These are phyloP conservation scores for Lemur catta DNA, from an alignment of 2,797 vertebrate species.

Conservation along the genomic window DNA sequence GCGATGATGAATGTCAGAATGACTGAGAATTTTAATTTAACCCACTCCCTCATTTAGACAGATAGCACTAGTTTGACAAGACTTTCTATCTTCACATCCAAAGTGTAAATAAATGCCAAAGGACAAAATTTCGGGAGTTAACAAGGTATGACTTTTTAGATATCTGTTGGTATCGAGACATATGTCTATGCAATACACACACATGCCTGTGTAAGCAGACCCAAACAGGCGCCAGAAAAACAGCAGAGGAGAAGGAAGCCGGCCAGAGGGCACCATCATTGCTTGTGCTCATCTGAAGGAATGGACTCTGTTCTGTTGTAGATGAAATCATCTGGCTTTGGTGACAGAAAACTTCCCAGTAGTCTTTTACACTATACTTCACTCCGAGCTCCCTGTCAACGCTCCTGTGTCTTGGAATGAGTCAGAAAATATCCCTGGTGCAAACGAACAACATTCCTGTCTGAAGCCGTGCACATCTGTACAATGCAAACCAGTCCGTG, in stretches of 20 bases:
- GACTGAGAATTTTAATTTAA: neutral
- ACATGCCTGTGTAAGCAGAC: neutral
- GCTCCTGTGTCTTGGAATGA: slow-evolving; percentile 65
- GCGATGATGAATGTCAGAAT: neutral
- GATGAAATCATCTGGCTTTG: slow-evolving; percentile 67
- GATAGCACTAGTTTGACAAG: neutral
- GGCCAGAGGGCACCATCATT: neutral
- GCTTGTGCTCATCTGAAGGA: slow-evolving; percentile 51
- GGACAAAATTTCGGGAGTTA: slow-evolving; percentile 7
- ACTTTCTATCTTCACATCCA: neutral
- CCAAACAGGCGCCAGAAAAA: neutral
- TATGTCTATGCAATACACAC: neutral
- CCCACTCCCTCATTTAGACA: neutral
- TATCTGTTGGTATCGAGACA: slow-evolving; percentile 3
- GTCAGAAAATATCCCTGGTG: slow-evolving; percentile 38
- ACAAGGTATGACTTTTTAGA: slow-evolving; percentile 6
- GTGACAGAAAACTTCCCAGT: slow-evolving; percentile 68
- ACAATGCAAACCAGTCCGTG: neutral
- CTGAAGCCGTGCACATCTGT: slow-evolving; percentile 44
- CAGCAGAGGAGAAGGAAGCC: neutral
- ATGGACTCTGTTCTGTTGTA: slow-evolving; percentile 62
- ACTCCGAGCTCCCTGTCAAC: slow-evolving; percentile 70
- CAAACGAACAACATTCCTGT: slow-evolving; percentile 26
- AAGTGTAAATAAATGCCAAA: slow-evolving; percentile 19
- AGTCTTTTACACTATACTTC: slow-evolving; percentile 69